Evolutionary conservation across 2,888 invertebrate genomes (phyloP).

Genomic region (Drosophila atripex): DNA sequence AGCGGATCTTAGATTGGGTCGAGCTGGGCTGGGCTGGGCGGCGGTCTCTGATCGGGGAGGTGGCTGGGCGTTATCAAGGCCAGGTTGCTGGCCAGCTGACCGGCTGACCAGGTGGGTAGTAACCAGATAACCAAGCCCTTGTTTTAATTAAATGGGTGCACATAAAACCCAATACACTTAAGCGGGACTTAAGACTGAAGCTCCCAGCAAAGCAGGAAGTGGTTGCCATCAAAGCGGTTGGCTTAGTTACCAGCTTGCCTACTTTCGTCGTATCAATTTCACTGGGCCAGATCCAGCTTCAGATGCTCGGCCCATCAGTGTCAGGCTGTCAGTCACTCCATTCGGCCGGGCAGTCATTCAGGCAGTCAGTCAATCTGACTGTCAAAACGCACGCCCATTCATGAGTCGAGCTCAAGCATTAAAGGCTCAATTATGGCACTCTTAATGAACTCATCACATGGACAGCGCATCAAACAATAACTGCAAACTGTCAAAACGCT

Average conservation of each 20-base stretch:
- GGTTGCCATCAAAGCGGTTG: slow-evolving; percentile 40
- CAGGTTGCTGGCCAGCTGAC: slow-evolving; percentile 27
- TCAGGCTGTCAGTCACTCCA: slow-evolving; percentile 53
- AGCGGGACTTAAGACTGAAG: slow-evolving; percentile 41
- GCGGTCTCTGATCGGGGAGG: background rate
- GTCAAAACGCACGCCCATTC: slow-evolving; percentile 77
- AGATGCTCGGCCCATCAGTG: slow-evolving; percentile 55
- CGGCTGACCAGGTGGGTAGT: slow-evolving; percentile 27
- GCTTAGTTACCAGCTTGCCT: slow-evolving; percentile 45
- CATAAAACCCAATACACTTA: slow-evolving; percentile 71
- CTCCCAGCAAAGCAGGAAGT: slow-evolving; percentile 63
- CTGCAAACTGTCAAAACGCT: slow-evolving; percentile 80
- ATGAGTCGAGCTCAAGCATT: slow-evolving; percentile 61
- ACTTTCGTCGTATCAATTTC: slow-evolving; percentile 76
- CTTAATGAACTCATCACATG: slow-evolving; percentile 82
- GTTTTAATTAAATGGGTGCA: slow-evolving; percentile 71
- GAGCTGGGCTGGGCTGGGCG: background rate
- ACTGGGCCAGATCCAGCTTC: slow-evolving; percentile 51
- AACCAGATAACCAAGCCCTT: slow-evolving; percentile 65
- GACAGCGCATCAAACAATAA: slow-evolving; percentile 79
- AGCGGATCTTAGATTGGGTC: background rate
- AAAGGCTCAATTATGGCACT: slow-evolving; percentile 78
- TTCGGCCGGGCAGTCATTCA: slow-evolving; percentile 19
- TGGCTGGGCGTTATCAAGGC: slow-evolving; percentile 64
- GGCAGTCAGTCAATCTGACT: slow-evolving; percentile 46